phyloP scores from a whole-genome alignment of 2,113 vertebrate genomes.

The Cheilinus undulatus region DNA sequence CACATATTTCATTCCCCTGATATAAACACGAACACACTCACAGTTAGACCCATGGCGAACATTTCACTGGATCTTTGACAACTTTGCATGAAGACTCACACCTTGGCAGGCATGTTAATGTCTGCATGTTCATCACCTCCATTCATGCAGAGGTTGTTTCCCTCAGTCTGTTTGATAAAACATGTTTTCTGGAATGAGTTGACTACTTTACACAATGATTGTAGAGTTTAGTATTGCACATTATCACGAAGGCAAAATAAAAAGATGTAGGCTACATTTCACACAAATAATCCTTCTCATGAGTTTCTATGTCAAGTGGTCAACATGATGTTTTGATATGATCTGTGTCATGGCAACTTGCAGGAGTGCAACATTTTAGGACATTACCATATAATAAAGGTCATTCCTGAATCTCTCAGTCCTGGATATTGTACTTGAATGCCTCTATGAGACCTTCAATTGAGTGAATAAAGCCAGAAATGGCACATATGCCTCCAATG shows the following conservation, averaged over 20 bases:
- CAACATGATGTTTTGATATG: constrained; percentile 29
- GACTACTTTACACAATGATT: constrained; percentile 72
- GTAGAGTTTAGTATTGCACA: constrained; percentile 80
- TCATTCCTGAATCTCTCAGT: constrained; percentile 77
- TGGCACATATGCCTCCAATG: constrained; percentile 95
- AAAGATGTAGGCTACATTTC: constrained; percentile 72
- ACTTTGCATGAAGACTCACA: constrained; percentile 52
- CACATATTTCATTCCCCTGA: constrained; percentile 67
- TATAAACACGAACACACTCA: constrained; percentile 71
- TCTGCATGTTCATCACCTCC: constrained; percentile 27
- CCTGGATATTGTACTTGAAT: constrained; percentile 89
- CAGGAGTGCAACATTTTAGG: constrained; percentile 13
- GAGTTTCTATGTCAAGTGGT: constrained; percentile 40
- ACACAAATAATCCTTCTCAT: constrained; percentile 71
- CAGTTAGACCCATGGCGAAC: constrained; percentile 44
- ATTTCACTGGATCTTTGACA: constrained; percentile 48
- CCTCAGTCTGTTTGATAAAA: constrained; percentile 50
- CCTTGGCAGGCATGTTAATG: constrained; percentile 35
- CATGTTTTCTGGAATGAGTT: constrained; percentile 57
- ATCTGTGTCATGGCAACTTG: constrained; percentile 20
- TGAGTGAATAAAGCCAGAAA: constrained; percentile 96
- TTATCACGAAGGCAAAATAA: constrained; percentile 81
- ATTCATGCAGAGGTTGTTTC: constrained; percentile 42
- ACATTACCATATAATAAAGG: constrained; percentile 28
- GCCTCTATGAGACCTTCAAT: constrained; percentile 97